phyloP scores from a whole-genome alignment of 1,140 invertebrate genomes.

The Hyphantria cunea region DNA sequence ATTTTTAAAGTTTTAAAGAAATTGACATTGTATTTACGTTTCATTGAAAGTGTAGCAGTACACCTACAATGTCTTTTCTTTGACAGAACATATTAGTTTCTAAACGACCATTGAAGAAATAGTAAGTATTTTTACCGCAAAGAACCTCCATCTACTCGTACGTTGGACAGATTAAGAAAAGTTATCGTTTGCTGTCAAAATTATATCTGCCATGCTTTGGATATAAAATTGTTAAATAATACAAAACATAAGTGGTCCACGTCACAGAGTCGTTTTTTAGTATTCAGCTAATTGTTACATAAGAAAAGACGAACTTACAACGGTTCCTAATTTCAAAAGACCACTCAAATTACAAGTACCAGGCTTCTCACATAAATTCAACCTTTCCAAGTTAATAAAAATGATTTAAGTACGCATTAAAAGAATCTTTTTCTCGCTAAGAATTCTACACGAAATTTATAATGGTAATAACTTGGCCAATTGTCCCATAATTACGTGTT shows the following conservation, averaged over 20 bases:
- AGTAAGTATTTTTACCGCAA: too few relatives aligned
- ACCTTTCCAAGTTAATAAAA: conserved; percentile 76
- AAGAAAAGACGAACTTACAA: conserved; percentile 5
- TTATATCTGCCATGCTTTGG: background rate
- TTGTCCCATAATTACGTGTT: conserved; percentile 52
- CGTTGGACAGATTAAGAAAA: too few relatives aligned
- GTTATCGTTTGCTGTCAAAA: background rate
- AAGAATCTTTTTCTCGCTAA: conserved; percentile 60
- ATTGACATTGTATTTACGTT: too few relatives aligned
- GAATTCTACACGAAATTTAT: conserved; percentile 57
- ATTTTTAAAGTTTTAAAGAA: too few relatives aligned
- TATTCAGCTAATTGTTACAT: background rate
- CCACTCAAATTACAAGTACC: conserved; percentile 54
- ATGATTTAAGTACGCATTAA: conserved; percentile 73
- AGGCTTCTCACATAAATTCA: conserved; percentile 59
- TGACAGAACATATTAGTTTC: too few relatives aligned
- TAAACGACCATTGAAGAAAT: too few relatives aligned
- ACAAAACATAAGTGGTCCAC: background rate
- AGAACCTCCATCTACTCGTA: too few relatives aligned
- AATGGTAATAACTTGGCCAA: conserved; percentile 60
- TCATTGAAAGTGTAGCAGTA: too few relatives aligned
- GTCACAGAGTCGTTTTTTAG: background rate
- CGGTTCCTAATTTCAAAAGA: conserved; percentile 13
- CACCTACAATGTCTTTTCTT: too few relatives aligned
- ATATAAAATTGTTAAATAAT: background rate